Percentiles rank a stretch among this genome's conserved stretches.
phyloP scores from a whole-genome alignment of 2,888 invertebrate species.

The Ametastegia equiseti region DNA sequence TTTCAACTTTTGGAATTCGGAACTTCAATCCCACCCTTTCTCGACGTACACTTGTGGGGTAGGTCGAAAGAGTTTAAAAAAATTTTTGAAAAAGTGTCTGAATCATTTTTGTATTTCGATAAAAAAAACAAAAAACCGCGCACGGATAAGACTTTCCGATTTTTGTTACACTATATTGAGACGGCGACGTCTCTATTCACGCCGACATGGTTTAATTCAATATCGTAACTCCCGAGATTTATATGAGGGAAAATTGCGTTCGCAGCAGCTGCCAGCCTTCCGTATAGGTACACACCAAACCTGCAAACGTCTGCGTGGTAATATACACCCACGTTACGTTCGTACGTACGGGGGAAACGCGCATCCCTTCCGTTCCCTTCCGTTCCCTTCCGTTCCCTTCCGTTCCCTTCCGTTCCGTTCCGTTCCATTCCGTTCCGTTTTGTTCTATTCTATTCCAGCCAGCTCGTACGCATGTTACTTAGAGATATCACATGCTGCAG shows the following conservation, averaged over 20 bases:
- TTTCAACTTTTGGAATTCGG: too few relatives aligned
- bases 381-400: too few relatives aligned
- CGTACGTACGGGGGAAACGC: conserved; percentile 56
- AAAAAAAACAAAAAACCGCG: neutral
- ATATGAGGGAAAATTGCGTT: conserved; percentile 69
- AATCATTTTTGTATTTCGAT: too few relatives aligned
- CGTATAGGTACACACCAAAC: conserved; percentile 51
- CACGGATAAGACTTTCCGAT: neutral
- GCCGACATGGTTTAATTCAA: conserved; percentile 65
- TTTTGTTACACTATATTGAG: neutral
- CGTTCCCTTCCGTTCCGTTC: too few relatives aligned
- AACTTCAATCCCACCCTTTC: too few relatives aligned
- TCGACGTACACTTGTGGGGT: too few relatives aligned
- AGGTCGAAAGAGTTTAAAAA: too few relatives aligned
- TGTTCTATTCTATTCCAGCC: too few relatives aligned
- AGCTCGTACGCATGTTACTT: conserved; percentile 9
- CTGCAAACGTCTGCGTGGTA: conserved; percentile 33
- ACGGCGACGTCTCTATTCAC: neutral
- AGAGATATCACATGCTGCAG: conserved; percentile 23
- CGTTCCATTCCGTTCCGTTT: too few relatives aligned
- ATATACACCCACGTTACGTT: neutral
- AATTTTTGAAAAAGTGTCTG: too few relatives aligned
- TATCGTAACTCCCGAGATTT: conserved; percentile 67
- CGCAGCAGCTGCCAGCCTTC: conserved; percentile 65
- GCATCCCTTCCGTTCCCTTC: too few relatives aligned